A percentile compares a stretch with the other conserved stretches of the same genome.
Conservation (phyloP, 2,888 invertebrate species). For the Camponotus fellah region DNA sequence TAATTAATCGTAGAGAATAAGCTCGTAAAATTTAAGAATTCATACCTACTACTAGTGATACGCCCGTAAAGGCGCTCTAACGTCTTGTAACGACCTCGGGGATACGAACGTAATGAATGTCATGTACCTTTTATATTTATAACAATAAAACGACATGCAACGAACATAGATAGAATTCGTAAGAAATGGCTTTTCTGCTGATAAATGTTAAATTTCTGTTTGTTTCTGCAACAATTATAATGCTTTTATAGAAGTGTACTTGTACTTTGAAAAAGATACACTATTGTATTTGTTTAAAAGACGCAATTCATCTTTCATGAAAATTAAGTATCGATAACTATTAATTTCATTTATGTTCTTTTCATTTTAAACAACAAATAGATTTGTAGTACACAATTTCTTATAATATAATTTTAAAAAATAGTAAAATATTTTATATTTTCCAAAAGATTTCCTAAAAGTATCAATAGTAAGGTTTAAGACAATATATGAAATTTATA, state of each 20-base stretch:
- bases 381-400: background rate
- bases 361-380: background rate
- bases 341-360: background rate
- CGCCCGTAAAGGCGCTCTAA: slow-evolving; percentile 44
- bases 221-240: background rate
- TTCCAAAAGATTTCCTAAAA: background rate
- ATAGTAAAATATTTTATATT: background rate
- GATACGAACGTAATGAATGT: slow-evolving; percentile 66
- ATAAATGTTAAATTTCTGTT: background rate
- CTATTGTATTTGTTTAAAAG: background rate
- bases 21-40: slow-evolving; percentile 55
- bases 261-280: background rate
- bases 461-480: background rate
- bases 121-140: slow-evolving; percentile 75
- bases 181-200: slow-evolving; percentile 11
- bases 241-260: background rate
- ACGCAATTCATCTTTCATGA: background rate
- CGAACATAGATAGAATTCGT: slow-evolving; percentile 64
- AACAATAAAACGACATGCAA: slow-evolving; percentile 66
- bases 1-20: slow-evolving; percentile 53
- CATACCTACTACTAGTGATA: slow-evolving; percentile 47
- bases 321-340: background rate
- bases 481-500: background rate
- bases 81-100: slow-evolving; percentile 58
- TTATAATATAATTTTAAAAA: background rate